Evolutionary conservation across 2,888 invertebrate species (phyloP).

Genomic region (Tachina fera): DNA sequence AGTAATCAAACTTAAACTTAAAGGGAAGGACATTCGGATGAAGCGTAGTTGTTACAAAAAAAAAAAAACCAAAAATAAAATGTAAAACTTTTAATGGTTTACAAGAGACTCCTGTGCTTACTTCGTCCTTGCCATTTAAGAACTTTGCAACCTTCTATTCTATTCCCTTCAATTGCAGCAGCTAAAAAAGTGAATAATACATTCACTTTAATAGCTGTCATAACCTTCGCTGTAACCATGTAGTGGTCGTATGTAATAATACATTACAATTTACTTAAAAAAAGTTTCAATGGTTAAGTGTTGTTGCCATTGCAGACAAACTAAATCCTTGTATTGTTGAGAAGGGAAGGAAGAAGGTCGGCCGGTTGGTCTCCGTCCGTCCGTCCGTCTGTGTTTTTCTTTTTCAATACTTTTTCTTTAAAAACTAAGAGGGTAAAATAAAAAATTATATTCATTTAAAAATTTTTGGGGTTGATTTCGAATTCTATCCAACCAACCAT

Average conservation of each 20-base stretch:
- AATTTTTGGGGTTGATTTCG: constrained; percentile 61
- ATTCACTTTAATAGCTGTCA: constrained; percentile 25
- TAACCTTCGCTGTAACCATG: constrained; percentile 21
- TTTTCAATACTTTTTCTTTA: constrained; percentile 27
- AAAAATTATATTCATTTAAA: constrained; percentile 45
- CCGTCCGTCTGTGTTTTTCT: constrained; percentile 5
- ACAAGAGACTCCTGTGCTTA: not conserved
- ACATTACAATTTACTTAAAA: constrained; percentile 25
- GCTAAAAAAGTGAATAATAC: constrained; percentile 1
- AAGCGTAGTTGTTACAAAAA: too few relatives aligned
- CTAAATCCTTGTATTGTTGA: constrained; percentile 1
- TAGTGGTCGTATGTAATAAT: too few relatives aligned
- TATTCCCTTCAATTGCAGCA: not conserved
- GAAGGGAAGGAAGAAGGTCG: constrained; percentile 61
- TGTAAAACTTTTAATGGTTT: not conserved
- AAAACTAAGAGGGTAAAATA: constrained; percentile 52
- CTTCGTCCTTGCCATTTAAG: not conserved
- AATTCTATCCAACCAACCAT: constrained; percentile 18
- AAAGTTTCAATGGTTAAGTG: constrained; percentile 42
- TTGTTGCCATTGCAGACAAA: constrained; percentile 32
- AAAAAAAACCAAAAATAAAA: too few relatives aligned
- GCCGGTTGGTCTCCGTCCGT: constrained; percentile 31
- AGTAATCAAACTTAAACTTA: too few relatives aligned
- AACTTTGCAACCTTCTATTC: not conserved
- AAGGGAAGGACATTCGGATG: too few relatives aligned